Conservation (phyloP, 2,888 invertebrate species). For the Oxyscelio sp. region DNA sequence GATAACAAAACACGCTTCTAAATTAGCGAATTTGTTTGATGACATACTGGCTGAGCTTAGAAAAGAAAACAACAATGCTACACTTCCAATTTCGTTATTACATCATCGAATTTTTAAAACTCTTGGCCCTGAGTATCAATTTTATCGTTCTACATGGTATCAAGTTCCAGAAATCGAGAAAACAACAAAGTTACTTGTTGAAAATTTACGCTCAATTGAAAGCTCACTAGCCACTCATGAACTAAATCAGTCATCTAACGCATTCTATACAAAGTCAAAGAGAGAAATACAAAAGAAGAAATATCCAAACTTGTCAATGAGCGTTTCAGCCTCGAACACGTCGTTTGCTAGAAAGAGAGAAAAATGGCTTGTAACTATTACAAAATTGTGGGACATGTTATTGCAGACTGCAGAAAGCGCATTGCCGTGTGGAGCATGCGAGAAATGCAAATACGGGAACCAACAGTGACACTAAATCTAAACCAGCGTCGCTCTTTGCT, state of each 20-base stretch:
- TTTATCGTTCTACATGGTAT: too few species aligned
- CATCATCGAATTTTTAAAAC: slow-evolving; percentile 77
- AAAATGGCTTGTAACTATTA: too few species aligned
- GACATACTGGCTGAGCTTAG: slow-evolving; percentile 66
- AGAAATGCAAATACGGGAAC: too few species aligned
- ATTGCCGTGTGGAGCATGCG: too few species aligned
- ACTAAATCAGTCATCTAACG: slow-evolving; percentile 38
- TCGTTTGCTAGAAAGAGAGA: too few species aligned
- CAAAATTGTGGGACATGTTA: too few species aligned
- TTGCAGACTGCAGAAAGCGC: too few species aligned
- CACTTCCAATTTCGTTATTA: slow-evolving; percentile 70
- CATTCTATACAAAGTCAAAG: slow-evolving; percentile 58
- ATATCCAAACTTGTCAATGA: too few species aligned
- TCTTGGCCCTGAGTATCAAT: slow-evolving; percentile 72
- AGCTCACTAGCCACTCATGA: slow-evolving; percentile 48
- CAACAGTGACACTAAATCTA: too few species aligned
- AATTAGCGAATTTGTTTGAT: slow-evolving; percentile 71
- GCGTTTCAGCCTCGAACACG: too few species aligned
- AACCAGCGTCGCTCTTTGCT: too few species aligned
- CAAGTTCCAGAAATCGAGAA: slow-evolving; percentile 69
- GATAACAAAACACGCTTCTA: slow-evolving; percentile 51
- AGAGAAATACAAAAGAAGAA: too few species aligned
- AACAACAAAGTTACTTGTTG: slow-evolving; percentile 72
- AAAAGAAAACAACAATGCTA: slow-evolving; percentile 62
- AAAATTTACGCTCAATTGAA: slow-evolving; percentile 68